Evolutionary conservation across 2,797 vertebrate genomes (phyloP), one percentile per base, ranked within the genome.

Genomic region (Peromyscus attwateri): DNA sequence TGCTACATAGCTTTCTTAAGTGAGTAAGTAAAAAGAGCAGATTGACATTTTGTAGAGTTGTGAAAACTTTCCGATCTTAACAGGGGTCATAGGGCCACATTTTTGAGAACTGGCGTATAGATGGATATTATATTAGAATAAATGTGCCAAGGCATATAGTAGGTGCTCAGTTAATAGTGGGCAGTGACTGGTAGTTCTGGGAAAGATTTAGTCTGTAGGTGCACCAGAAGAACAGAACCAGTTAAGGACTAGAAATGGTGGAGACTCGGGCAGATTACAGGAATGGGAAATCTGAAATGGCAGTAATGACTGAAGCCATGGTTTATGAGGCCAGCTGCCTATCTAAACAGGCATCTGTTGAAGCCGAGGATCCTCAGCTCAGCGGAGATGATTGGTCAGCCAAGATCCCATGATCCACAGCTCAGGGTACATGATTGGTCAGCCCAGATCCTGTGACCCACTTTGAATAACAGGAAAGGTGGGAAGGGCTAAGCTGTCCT

Each of bases 91-190:
- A 75, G 80, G 87, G 82, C 91, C 94, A 94, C 81, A 68, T 92
- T 97, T 95, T 60, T 40, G 94, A 97, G 91, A 97, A 64, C 91
- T 77, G 62, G 29, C 16, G 0, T 73, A 19, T 75, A 43, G 43
- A 89, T 55, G 82, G 75, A 49, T 71, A 3, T 49, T 94, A 14
- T 91, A 12, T 95, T 89, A 40, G 46, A 57, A 79, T 91, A 62
- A 46, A 73, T 43, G 10, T 49, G n/a, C 37, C 79, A 43, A 52
- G 77, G 82, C 23, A 46, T 40, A 8, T 12, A 80, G 82, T 89
- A 70, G 82, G 85, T 66, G 83, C 89, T 96, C 92, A 94, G 4
- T 82, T 82, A 92, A 77, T 68, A 49, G 80, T 21, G 64, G 37
- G 87, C 9, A 3, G 37, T 27, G 14, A 55, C 19, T 37, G 71